A percentile compares a stretch with the other conserved stretches of the same genome.
These are phyloP conservation scores for Colius striatus DNA, from an alignment of 2,113 vertebrate species.

Conservation along the genomic window DNA sequence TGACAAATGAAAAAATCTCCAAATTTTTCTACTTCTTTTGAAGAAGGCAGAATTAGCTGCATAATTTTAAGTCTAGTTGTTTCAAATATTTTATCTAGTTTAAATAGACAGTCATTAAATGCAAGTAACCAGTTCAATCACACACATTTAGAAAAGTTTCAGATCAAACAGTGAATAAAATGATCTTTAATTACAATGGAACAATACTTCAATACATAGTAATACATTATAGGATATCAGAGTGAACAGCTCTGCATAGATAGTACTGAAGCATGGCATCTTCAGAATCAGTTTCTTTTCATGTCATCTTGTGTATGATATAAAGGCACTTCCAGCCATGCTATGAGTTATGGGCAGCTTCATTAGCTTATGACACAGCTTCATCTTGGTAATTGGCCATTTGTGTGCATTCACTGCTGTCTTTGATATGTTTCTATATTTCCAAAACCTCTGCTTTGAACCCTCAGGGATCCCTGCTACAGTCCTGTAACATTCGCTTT, in stretches of 20 bases:
- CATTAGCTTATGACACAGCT: neutral
- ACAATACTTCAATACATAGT: neutral
- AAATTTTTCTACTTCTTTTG: neutral
- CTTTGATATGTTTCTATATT: neutral
- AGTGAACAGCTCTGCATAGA: neutral
- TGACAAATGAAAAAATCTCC: neutral
- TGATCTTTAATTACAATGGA: neutral
- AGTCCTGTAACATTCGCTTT: neutral
- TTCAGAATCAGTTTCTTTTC: neutral
- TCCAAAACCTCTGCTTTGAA: neutral
- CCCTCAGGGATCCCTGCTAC: neutral
- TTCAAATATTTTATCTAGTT: neutral
- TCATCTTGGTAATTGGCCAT: neutral
- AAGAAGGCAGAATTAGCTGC: conserved; percentile 29
- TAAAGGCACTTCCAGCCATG: neutral
- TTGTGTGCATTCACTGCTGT: neutral
- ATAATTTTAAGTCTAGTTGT: neutral
- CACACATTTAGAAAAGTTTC: neutral
- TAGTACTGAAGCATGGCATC: neutral
- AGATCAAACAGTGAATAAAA: neutral
- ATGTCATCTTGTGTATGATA: neutral
- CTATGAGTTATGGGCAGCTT: neutral
- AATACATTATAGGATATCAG: neutral
- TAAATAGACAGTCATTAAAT: neutral
- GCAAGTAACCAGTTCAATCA: neutral